Evolutionary conservation across 2,888 invertebrate species (phyloP).

Genomic region (Aphrophora alni): DNA sequence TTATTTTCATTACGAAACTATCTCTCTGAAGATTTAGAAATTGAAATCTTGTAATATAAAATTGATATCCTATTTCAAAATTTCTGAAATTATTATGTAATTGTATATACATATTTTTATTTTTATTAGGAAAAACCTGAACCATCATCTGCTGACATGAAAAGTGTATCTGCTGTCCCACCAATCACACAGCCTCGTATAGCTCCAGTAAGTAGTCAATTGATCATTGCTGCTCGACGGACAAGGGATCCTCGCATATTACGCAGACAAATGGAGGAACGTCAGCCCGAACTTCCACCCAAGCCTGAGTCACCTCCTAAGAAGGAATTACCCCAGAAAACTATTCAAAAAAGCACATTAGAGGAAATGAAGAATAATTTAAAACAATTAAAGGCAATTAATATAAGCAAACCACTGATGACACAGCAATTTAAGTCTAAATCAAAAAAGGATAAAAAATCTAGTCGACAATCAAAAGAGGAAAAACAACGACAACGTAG

Average conservation of each 20-base stretch:
- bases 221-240: constrained; percentile 29
- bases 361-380: background rate
- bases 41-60: too few species aligned
- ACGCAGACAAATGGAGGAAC: constrained; percentile 16
- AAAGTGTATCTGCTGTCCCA: background rate
- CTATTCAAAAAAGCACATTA: background rate
- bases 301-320: background rate
- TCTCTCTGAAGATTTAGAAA: too few species aligned
- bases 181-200: constrained; percentile 24
- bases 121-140: constrained; percentile 23
- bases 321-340: background rate
- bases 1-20: too few species aligned
- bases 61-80: too few species aligned
- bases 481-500: background rate
- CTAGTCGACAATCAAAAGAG: constrained; percentile 12
- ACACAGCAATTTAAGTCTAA: background rate
- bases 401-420: background rate
- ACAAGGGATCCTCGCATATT: constrained; percentile 32
- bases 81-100: too few species aligned
- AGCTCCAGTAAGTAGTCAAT: constrained; percentile 37
- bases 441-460: constrained; percentile 17
- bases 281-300: too few species aligned
- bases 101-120: too few species aligned
- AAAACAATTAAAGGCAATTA: background rate
- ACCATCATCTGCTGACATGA: constrained; percentile 3